Evolutionary conservation across 1,140 invertebrate species (phyloP), one percentile per base, ranked within the genome.

Genomic region (Drosophila trapezifrons): DNA sequence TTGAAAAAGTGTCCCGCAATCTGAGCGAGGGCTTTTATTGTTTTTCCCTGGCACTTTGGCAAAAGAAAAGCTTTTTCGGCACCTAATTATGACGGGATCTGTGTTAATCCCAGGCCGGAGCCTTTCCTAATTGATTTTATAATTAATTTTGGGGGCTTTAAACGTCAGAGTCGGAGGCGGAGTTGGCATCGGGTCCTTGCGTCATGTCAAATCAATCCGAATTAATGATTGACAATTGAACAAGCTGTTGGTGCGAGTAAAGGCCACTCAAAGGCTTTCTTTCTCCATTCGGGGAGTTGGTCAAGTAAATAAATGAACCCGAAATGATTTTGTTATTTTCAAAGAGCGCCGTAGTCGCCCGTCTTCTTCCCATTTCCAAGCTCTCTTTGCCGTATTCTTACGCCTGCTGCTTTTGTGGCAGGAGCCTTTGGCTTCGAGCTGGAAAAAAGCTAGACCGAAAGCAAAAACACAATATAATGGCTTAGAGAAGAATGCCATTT

Each of bases 81-180:
- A 85, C 64, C 76, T 89, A 86, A 86, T 87, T 87, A 84, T 87
- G 84, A 89, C 65, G 78, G 74, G 77, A 89, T 89, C 86, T 71
- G 70, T 62, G 64, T 75, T 89, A 84, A 84, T 71, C 80, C 73
- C 27, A 47, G 49, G 52, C 69, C 40, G 55, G 64, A 65, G 76
- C 43, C 81, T 46, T 43, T 54, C n/a, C 63, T 83, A 87, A 87
- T 89, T 89, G 84, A 72, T 87, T 73, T 83, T 79, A 67, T 76
- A 87, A 87, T 84, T 89, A 87, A 89, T 87, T 87, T 80, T 32
- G 57, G 43, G 47, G 76, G 83, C 67, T 76, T 87, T 76, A 64
- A 52, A 59, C 17, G 49, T 27, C 76, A 18, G 15, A 27, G 13
- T 22, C 37, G 60, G 54, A 29, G 7, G 8, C 27, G 7, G 2